phyloP scores from a whole-genome alignment of 2,113 vertebrate species.

The Mugil cephalus region DNA sequence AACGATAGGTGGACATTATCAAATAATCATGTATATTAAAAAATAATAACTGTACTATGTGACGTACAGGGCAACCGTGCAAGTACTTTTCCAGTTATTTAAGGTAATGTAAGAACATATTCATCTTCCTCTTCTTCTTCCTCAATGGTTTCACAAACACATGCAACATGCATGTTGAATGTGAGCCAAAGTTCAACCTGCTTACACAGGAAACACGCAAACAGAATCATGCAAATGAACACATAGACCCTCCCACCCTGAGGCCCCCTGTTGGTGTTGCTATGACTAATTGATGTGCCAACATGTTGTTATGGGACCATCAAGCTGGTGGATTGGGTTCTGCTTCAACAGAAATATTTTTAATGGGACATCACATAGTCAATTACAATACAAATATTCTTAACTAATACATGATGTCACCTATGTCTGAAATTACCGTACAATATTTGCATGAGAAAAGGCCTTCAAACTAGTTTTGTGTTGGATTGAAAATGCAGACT shows the following conservation, averaged over 20 bases:
- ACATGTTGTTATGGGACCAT: conserved; percentile 53
- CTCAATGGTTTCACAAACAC: background rate
- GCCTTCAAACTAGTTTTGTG: too few relatives aligned
- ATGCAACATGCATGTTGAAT: conserved; percentile 10
- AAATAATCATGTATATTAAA: too few relatives aligned
- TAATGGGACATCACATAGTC: conserved; percentile 17
- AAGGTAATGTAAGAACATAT: too few relatives aligned
- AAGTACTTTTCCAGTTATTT: too few relatives aligned
- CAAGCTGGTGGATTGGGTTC: conserved; percentile 17
- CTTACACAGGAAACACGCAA: conserved; percentile 28
- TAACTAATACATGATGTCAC: too few relatives aligned
- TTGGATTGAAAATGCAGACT: too few relatives aligned
- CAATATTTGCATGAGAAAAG: too few relatives aligned
- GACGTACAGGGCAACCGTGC: too few relatives aligned
- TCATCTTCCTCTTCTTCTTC: background rate
- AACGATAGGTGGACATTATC: too few relatives aligned
- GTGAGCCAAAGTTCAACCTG: conserved; percentile 38
- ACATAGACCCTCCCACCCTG: conserved; percentile 13
- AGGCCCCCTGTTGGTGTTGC: conserved; percentile 18
- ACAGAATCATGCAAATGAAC: conserved; percentile 26
- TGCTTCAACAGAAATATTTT: conserved; percentile 10
- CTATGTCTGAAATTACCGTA: too few relatives aligned
- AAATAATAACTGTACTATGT: too few relatives aligned
- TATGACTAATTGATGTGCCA: conserved; percentile 70
- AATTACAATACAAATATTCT: too few relatives aligned